Base-by-base conservation (phyloP, 1,140 invertebrate species). In the Branchinecta lindahli region DNA sequence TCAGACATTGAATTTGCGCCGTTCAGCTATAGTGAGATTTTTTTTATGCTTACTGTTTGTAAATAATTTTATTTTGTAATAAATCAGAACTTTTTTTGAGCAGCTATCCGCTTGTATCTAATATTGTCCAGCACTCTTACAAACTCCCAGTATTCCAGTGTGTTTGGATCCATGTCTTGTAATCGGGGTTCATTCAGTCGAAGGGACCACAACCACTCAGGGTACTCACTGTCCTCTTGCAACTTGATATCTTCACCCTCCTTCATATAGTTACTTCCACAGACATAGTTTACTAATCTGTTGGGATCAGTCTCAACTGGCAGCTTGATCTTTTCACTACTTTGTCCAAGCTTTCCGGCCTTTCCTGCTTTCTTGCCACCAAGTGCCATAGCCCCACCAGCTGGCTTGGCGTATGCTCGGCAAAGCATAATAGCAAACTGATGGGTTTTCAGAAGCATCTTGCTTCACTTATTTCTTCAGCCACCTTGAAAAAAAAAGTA, bases 161-260 rank as follows among this genome's bases (percentile, higher is more conserved):
- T 84, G 74, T 88, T 82, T 7, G 87, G 88, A 79, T 94, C 89
- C 71, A 94, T 75, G 75, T 94, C 86, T 69, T 87, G 84, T 0
- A 94, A 76, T 1, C 81, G 78, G 8, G 80, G 80, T 71, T 73
- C 73, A 75, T 82, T 81, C 44, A 82, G 84, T 70, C 84, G 80
- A 12, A 96, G 75, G 0, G 74, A 81, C 92, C 92, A 96, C 20
- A 97, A 78, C 94, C 94, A 97, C 21, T 91, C 91, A 0, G 94
- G 94, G 79, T 97, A 97, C 77, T 95, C 92, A 69, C 81, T 84
- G 77, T 96, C 90, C 4, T 87, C 84, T 78, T 89, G 89, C 10
- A 97, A 71, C 82, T 91, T 84, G 18, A 94, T 78, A 77, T 94
- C 91, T 80, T 92, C 83, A 8, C 86, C 86, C 75, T 84, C 81